phyloP scores from a whole-genome alignment of 1,140 invertebrate species.

The Aphaenogaster ashmeadi region DNA sequence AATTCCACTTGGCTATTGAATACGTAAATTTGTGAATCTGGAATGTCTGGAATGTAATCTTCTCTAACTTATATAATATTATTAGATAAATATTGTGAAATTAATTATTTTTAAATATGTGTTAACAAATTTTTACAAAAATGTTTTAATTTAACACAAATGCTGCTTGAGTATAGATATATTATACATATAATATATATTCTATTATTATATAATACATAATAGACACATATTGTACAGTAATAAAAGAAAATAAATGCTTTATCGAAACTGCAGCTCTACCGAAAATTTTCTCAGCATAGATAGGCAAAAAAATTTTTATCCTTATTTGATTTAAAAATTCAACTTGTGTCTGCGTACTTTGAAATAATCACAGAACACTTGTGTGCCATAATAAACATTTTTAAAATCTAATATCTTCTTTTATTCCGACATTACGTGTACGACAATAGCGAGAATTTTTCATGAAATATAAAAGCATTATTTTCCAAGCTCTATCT shows the following conservation, averaged over 20 bases:
- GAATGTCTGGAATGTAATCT: background rate
- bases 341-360: background rate
- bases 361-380: background rate
- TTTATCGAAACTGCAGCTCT: background rate
- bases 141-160: background rate
- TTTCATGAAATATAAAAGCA: background rate
- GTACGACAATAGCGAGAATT: background rate
- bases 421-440: background rate
- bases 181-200: background rate
- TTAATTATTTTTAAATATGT: background rate
- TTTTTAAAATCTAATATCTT: constrained; percentile 5
- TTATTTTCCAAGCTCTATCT: background rate
- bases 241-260: background rate
- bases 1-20: background rate
- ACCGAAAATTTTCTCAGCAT: background rate
- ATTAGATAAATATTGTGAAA: background rate
- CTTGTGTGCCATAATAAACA: background rate
- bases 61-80: constrained; percentile 19
- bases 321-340: background rate
- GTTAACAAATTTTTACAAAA: background rate
- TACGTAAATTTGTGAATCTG: background rate
- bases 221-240: background rate
- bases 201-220: background rate
- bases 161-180: background rate
- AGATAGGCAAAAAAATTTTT: background rate